These are phyloP conservation scores for Agonum fuliginosum DNA, from an alignment of 2,888 invertebrate genomes.

Conservation along the genomic window DNA sequence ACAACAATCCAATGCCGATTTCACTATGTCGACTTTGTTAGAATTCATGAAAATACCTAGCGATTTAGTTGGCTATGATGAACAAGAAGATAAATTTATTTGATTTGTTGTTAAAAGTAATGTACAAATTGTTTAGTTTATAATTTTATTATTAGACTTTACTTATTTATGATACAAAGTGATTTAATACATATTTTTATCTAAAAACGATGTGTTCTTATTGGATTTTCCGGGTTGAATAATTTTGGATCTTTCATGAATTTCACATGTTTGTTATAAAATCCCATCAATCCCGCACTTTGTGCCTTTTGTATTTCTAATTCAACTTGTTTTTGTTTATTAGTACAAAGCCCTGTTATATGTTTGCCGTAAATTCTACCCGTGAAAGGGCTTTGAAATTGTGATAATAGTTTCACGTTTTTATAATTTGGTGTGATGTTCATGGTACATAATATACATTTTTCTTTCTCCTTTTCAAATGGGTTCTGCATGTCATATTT, in stretches of 20 bases:
- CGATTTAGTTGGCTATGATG: slow-evolving; percentile 73
- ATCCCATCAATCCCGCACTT: slow-evolving; percentile 87
- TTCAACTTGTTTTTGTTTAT: slow-evolving; percentile 85
- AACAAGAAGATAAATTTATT: slow-evolving; percentile 74
- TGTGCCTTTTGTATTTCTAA: slow-evolving; percentile 85
- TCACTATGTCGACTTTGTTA: slow-evolving; percentile 74
- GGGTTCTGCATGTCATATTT: slow-evolving; percentile 84
- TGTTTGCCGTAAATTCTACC: slow-evolving; percentile 94
- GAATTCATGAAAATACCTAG: slow-evolving; percentile 74
- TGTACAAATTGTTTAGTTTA: slow-evolving; percentile 37
- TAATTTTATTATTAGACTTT: slow-evolving; percentile 51
- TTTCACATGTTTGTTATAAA: slow-evolving; percentile 85
- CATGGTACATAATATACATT: slow-evolving; percentile 89
- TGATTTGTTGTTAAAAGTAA: slow-evolving; percentile 67
- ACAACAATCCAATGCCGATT: slow-evolving; percentile 71
- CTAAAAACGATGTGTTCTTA: slow-evolving; percentile 86
- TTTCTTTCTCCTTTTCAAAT: slow-evolving; percentile 81
- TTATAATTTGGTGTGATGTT: slow-evolving; percentile 91
- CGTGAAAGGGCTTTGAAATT: slow-evolving; percentile 97
- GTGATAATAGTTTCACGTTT: slow-evolving; percentile 92
- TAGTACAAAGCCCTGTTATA: slow-evolving; percentile 93
- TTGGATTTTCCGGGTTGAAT: slow-evolving; percentile 91
- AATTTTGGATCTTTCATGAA: slow-evolving; percentile 92
- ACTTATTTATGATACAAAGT: slow-evolving; percentile 34
- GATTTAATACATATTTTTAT: slow-evolving; percentile 45